Base-by-base conservation (phyloP, 2,888 invertebrate species). In the Drosophila subquinaria region DNA sequence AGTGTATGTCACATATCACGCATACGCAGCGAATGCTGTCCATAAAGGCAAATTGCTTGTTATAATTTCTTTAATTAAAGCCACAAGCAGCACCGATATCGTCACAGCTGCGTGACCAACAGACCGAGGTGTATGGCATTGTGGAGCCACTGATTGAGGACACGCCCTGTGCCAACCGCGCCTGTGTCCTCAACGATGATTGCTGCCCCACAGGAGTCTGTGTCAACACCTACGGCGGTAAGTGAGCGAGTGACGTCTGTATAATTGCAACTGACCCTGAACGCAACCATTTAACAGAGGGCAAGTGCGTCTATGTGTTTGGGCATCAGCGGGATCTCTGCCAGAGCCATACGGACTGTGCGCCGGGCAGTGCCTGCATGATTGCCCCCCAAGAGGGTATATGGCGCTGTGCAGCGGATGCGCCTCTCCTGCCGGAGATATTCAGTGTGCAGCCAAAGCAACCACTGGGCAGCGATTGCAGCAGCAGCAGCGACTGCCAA, bases 141-240 rank as follows among this genome's bases (percentile, higher is more conserved):
- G 92, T 92, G 33, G 92, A 94, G 15, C 94, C 94, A 38, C 93
- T 94, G 23, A 94, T 94, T 69, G 94, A 94, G 79, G 95, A 95
- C 33, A 96, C 96, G 50, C 96, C 96, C 27, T 97, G 97, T 92
- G 96, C 96, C 90, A 96, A 95, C 77, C 95, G 95, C 56, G 95
- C 94, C 20, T 97, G 97, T 89, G 94, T 94, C 3, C 94, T 95
- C 73, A 97, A 97, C 89, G 97, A 97, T 17, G 95, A 97, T 90
- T 97, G 97, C 93, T 97, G 97, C 93, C 95, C 96, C 0, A 96
- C 96, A 11, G 95, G 95, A 13, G 95, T 97, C 65, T 97, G 97
- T 65, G 88, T 91, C 61, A 84, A 75, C 73, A 84, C 88, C 43
- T 90, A 90, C 50, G 90, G 89, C 51, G 90, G 91, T 90, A 65